These are phyloP conservation scores for Procapra przewalskii DNA, from an alignment of 2,113 vertebrate species.

Conservation along the genomic window DNA sequence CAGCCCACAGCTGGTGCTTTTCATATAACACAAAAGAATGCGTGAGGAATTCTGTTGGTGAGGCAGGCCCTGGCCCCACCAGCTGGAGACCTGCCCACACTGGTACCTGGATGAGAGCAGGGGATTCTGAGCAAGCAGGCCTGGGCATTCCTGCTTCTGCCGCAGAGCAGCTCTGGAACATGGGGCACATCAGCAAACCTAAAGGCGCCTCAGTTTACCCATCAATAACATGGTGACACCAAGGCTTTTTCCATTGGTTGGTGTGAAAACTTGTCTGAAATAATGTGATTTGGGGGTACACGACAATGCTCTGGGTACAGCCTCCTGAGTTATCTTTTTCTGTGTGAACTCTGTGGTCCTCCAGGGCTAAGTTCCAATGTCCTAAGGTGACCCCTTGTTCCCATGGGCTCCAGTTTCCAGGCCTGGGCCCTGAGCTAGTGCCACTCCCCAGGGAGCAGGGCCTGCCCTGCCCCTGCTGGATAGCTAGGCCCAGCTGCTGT, in stretches of 20 bases:
- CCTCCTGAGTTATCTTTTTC: not conserved
- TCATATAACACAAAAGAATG: not conserved
- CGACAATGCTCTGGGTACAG: not conserved
- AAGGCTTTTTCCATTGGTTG: not conserved
- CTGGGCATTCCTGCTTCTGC: not conserved
- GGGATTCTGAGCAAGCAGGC: not conserved
- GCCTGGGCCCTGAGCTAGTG: not conserved
- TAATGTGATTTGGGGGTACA: not conserved
- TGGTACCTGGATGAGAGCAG: not conserved
- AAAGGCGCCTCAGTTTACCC: not conserved
- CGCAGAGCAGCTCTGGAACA: not conserved
- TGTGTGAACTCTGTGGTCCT: not conserved
- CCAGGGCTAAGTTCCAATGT: not conserved
- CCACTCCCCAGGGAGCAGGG: not conserved
- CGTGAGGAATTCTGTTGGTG: not conserved
- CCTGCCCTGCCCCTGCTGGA: not conserved
- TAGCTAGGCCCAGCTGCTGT: not conserved
- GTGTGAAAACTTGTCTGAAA: not conserved
- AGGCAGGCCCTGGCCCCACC: not conserved
- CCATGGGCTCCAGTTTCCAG: not conserved
- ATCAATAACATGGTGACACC: not conserved
- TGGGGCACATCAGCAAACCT: not conserved
- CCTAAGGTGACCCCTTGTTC: not conserved
- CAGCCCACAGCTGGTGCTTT: not conserved
- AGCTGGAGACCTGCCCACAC: not conserved